These are phyloP conservation scores for Andricus curvator DNA, from an alignment of 2,888 invertebrate genomes.

Conservation along the genomic window DNA sequence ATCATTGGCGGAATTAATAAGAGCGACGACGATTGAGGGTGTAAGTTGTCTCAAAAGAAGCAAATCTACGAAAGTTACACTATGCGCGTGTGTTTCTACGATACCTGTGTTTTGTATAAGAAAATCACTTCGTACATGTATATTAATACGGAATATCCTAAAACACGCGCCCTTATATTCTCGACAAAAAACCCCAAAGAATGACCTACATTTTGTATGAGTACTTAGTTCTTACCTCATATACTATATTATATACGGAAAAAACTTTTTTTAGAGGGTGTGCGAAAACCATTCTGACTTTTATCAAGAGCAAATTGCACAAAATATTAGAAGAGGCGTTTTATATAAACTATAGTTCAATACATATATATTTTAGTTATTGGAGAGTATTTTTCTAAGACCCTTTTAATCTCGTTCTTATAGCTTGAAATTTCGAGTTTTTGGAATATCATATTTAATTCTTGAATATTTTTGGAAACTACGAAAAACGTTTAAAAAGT, in stretches of 20 bases:
- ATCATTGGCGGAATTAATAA: not conserved
- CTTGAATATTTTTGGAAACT: no score
- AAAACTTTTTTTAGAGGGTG: not conserved
- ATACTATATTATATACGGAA: constrained; percentile 42
- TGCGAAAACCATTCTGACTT: not conserved
- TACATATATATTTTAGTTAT: not conserved
- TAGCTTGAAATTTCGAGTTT: not conserved
- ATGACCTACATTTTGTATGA: constrained; percentile 59
- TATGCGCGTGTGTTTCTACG: not conserved
- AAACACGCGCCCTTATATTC: not conserved
- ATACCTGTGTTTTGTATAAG: not conserved
- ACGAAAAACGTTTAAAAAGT: no score
- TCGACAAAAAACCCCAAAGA: not conserved
- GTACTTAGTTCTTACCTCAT: constrained; percentile 61
- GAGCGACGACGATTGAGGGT: not conserved
- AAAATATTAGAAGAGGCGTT: not conserved
- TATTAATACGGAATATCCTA: not conserved
- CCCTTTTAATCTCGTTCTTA: not conserved
- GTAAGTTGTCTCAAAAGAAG: not conserved
- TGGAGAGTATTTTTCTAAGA: not conserved
- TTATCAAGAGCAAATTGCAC: not conserved
- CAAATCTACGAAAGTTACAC: not conserved
- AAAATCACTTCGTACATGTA: not conserved
- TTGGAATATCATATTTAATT: not conserved
- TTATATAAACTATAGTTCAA: constrained; percentile 11